Evolutionary conservation across 1,140 invertebrate species (phyloP).

Genomic region (Cyclargus thomasi): DNA sequence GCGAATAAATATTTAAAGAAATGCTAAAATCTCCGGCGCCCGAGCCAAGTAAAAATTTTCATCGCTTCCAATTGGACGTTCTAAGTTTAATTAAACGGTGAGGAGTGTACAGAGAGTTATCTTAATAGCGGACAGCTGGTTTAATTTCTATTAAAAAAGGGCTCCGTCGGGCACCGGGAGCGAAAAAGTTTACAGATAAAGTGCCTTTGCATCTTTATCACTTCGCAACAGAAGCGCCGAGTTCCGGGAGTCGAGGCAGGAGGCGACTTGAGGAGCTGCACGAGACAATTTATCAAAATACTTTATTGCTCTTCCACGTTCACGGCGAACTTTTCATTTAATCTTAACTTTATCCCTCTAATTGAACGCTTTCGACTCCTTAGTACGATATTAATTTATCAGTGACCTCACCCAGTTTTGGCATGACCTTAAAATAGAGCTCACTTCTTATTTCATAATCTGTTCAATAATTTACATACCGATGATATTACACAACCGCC

Average conservation of each 20-base stretch:
- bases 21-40: conserved; percentile 10
- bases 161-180: conserved; percentile 44
- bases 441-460: too few species aligned
- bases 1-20: conserved; percentile 13
- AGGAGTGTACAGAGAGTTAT: conserved; percentile 49
- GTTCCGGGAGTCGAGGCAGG: conserved; percentile 23
- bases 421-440: too few species aligned
- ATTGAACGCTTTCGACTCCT: conserved; percentile 4
- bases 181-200: conserved; percentile 70
- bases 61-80: conserved; percentile 10
- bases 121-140: conserved; percentile 54
- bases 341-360: not conserved
- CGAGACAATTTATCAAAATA: conserved; percentile 54
- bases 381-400: not conserved
- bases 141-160: conserved; percentile 66
- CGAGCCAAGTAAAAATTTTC: conserved; percentile 4
- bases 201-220: conserved; percentile 57
- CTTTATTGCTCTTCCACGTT: conserved; percentile 16
- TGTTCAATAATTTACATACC: too few species aligned
- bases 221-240: conserved; percentile 36
- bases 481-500: too few species aligned
- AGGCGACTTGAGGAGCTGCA: conserved; percentile 38
- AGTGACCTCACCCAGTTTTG: too few species aligned
- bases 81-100: conserved; percentile 49
- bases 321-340: not conserved